A percentile compares a stretch with the other conserved stretches of the same genome.
Evolutionary conservation across 2,888 invertebrate species (phyloP).

Genomic region (Andrena flavipes): DNA sequence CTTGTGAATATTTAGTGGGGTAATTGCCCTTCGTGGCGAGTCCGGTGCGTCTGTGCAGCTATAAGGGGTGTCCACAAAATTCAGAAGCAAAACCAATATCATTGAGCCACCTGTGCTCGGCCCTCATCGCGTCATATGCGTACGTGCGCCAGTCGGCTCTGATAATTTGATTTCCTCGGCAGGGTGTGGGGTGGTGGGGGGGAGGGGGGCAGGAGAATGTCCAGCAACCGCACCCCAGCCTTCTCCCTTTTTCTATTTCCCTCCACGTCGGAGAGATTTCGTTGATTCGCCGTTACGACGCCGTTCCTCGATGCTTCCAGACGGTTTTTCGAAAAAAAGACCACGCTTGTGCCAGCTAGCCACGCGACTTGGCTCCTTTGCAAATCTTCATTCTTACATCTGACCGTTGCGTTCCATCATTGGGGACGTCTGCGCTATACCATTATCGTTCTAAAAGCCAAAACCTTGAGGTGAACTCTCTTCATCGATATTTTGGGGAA

Average conservation of each 20-base stretch:
- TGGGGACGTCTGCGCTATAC: too few relatives aligned
- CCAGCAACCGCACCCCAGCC: slow-evolving; percentile 34
- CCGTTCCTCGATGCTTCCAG: not conserved
- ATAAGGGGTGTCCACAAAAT: slow-evolving; percentile 77
- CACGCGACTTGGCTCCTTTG: too few relatives aligned
- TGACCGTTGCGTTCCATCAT: too few relatives aligned
- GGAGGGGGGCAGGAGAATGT: slow-evolving; percentile 38
- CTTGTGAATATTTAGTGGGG: slow-evolving; percentile 84
- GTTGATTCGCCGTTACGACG: not conserved
- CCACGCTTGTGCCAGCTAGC: too few relatives aligned
- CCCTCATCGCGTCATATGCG: slow-evolving; percentile 57
- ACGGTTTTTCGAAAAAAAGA: not conserved
- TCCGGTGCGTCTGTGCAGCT: slow-evolving; percentile 60
- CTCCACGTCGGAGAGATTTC: slow-evolving; percentile 4
- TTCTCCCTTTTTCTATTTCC: slow-evolving; percentile 12
- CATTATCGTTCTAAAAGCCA: too few relatives aligned
- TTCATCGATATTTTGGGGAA: too few relatives aligned
- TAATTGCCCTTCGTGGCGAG: slow-evolving; percentile 81
- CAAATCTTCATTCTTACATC: too few relatives aligned
- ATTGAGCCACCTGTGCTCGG: slow-evolving; percentile 75
- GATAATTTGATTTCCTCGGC: slow-evolving; percentile 74
- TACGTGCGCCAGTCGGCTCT: slow-evolving; percentile 48
- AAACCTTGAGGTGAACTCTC: too few relatives aligned
- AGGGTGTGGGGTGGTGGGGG: not conserved
- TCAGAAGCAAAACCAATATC: slow-evolving; percentile 79